Conservation (phyloP, 1,140 invertebrate genomes). For the Drosophila tani region DNA sequence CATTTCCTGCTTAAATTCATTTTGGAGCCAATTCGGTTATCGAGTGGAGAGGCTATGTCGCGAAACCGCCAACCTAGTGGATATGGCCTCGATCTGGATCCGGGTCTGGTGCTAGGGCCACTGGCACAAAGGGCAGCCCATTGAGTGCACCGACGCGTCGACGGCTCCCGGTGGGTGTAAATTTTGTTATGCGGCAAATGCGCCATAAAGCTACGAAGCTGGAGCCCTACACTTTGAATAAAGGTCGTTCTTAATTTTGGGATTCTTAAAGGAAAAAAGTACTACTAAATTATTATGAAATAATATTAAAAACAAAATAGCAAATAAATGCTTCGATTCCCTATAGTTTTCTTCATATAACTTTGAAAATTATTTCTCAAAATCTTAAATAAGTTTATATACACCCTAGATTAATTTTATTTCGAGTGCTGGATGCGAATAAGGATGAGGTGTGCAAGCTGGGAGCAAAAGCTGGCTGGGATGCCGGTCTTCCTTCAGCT, state of each 20-base stretch:
- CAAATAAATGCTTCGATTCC: too few relatives aligned
- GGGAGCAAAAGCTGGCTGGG: neutral
- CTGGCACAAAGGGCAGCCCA: slow-evolving; percentile 42
- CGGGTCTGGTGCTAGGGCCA: slow-evolving; percentile 7
- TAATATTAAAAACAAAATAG: neutral
- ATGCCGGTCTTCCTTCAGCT: slow-evolving; percentile 35
- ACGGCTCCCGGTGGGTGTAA: slow-evolving; percentile 68
- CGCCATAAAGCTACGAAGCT: slow-evolving; percentile 67
- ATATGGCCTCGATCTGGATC: slow-evolving; percentile 32
- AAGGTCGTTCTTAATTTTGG: neutral
- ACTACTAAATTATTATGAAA: neutral
- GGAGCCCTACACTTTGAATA: slow-evolving; percentile 15
- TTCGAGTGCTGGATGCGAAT: neutral
- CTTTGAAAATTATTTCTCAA: too few relatives aligned
- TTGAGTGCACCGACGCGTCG: slow-evolving; percentile 44
- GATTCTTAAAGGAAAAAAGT: neutral
- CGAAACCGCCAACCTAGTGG: slow-evolving; percentile 34
- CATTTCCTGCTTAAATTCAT: slow-evolving; percentile 42
- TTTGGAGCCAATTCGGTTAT: slow-evolving; percentile 34
- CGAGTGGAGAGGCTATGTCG: slow-evolving; percentile 9
- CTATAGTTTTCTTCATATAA: too few relatives aligned
- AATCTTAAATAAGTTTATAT: neutral
- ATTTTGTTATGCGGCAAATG: slow-evolving; percentile 79
- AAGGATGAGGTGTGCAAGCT: neutral
- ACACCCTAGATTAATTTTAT: neutral